These are phyloP conservation scores for Delichon dasypus DNA, from an alignment of 2,797 vertebrate genomes.

Conservation along the genomic window DNA sequence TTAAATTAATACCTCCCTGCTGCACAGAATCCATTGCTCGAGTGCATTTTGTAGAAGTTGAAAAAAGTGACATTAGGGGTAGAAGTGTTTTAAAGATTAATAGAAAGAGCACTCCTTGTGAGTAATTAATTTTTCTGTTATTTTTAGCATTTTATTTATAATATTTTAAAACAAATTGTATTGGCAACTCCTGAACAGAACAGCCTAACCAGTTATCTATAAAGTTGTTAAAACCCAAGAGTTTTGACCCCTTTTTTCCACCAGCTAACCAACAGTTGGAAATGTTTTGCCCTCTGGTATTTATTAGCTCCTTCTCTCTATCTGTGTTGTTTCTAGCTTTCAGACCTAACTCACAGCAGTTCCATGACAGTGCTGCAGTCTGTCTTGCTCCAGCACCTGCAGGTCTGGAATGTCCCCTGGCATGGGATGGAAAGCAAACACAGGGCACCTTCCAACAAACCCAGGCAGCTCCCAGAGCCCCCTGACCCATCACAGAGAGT, in stretches of 20 bases:
- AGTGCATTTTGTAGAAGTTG: neutral
- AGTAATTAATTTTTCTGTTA: constrained; percentile 12
- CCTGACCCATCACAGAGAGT: rapidly evolving
- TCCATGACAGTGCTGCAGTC: neutral
- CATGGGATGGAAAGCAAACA: neutral
- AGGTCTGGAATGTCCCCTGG: neutral
- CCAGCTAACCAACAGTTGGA: neutral
- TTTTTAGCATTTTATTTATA: constrained; percentile 14
- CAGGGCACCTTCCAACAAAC: neutral
- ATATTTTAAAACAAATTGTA: neutral
- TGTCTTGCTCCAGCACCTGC: neutral
- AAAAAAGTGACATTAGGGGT: neutral
- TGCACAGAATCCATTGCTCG: neutral
- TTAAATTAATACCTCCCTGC: constrained; percentile 48
- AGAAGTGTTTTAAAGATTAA: constrained; percentile 21
- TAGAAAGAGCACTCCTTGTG: constrained; percentile 11
- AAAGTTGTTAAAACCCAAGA: neutral
- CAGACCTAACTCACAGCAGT: neutral
- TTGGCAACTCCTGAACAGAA: neutral
- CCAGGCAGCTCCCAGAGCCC: neutral
- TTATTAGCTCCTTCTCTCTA: neutral
- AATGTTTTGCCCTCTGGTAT: neutral
- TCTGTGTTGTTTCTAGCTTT: neutral
- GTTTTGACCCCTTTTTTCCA: neutral
- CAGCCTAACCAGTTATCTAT: neutral